A percentile compares a stretch with the other conserved stretches of the same genome.
Evolutionary conservation across 2,888 invertebrate species (phyloP).

Genomic region (Corbicula japonica): DNA sequence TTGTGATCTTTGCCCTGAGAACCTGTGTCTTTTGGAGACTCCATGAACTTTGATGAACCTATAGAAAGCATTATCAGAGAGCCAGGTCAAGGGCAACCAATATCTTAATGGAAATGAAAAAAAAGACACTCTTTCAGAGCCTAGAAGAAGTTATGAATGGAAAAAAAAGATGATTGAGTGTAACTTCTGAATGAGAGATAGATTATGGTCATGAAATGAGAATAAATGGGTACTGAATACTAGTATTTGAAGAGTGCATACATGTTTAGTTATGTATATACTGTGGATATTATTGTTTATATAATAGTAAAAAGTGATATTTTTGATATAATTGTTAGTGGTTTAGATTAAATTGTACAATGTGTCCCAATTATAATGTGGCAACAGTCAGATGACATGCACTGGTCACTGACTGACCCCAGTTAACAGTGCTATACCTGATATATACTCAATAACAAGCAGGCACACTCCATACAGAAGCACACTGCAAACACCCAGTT

Average conservation of each 20-base stretch:
- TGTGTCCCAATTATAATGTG: background rate
- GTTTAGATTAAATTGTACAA: background rate
- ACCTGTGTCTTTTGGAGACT: too few species aligned
- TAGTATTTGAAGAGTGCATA: too few species aligned
- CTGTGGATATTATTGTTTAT: conserved; percentile 6
- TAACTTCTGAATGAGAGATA: background rate
- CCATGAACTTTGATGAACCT: too few species aligned
- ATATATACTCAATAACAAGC: background rate
- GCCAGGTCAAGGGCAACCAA: too few species aligned
- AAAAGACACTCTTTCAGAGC: too few species aligned
- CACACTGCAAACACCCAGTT: too few species aligned
- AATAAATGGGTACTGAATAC: too few species aligned
- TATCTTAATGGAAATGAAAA: too few species aligned
- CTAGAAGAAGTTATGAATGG: too few species aligned
- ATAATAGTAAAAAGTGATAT: conserved; percentile 7
- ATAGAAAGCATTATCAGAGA: too few species aligned
- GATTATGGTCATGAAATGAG: background rate
- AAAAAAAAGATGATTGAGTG: background rate
- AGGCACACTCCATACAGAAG: too few species aligned
- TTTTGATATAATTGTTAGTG: background rate
- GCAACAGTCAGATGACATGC: background rate
- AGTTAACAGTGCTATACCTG: background rate
- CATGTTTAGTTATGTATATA: conserved; percentile 12
- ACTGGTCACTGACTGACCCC: background rate
- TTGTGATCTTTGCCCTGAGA: too few species aligned